These are phyloP conservation scores for Cyphomyrmex costatus DNA, from an alignment of 1,140 invertebrate species.

Conservation along the genomic window DNA sequence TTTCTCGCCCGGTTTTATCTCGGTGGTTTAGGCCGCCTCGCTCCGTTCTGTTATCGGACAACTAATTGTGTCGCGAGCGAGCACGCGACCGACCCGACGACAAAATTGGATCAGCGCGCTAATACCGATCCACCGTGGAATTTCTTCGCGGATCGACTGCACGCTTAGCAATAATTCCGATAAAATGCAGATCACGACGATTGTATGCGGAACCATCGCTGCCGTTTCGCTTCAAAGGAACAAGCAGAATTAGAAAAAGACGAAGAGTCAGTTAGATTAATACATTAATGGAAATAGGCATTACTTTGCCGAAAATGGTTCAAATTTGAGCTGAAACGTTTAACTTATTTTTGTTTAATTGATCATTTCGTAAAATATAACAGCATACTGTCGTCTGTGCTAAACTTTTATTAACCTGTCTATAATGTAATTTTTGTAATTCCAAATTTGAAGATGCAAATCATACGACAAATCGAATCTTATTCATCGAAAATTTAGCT, in stretches of 20 bases:
- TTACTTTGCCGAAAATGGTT: too few relatives aligned
- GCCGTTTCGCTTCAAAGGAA: background rate
- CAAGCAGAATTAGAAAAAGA: background rate
- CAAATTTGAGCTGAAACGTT: too few relatives aligned
- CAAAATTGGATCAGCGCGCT: constrained; percentile 54
- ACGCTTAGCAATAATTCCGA: constrained; percentile 29
- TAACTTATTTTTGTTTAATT: too few relatives aligned
- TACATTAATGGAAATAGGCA: too few relatives aligned
- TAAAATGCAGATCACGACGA: constrained; percentile 28
- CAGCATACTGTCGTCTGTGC: too few relatives aligned
- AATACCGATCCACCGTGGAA: constrained; percentile 29
- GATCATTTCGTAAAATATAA: too few relatives aligned
- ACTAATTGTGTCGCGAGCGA: constrained; percentile 52
- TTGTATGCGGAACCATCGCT: too few relatives aligned
- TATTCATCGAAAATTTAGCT: background rate
- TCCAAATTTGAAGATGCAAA: background rate
- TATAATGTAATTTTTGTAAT: too few relatives aligned
- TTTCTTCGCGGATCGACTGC: constrained; percentile 29
- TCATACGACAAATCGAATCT: background rate
- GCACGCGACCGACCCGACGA: constrained; percentile 43
- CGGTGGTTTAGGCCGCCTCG: constrained; percentile 32
- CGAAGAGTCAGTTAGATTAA: background rate
- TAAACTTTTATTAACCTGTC: too few relatives aligned
- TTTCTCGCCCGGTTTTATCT: constrained; percentile 18
- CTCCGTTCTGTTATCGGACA: constrained; percentile 42